Evolutionary conservation across 2,888 invertebrate species (phyloP), one percentile per base, ranked within the genome.

Genomic region (Andrena minutula): DNA sequence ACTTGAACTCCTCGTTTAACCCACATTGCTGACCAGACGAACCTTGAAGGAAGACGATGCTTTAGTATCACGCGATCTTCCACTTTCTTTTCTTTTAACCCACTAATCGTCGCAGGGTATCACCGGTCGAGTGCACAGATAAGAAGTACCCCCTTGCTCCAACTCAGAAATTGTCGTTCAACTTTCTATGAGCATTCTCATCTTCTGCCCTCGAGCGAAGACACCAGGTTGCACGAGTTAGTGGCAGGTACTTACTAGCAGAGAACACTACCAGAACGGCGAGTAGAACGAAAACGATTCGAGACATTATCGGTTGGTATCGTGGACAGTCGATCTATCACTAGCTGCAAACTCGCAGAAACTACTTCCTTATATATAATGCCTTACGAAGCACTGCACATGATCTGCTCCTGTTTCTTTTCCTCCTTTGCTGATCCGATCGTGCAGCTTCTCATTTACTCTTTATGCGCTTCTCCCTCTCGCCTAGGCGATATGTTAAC

Each of bases 1-100:
- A 7, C 0, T 23, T 71, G 56, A 53, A 84, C 12, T 65, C 53
- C 8, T 85, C 82, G 28, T 85, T 78, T 26, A 30, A 0, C 0
- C 75, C 70, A 23, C 85, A 85, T 32, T 75, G 63, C 5, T 65
- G 74, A 0, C 61, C 66, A 2, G 20, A 56, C 8, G 75, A 53
- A 26, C 56, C 83, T 83, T 49, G 7, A 16, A 63, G 4, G 8
- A 51, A 47, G 8, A 69, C 16, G 41, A 47, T 61, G 32, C 32
- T 10, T 8, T 47, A n/a, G 10, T 2, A 23, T 73, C 73, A 66
- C 41, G 2, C 16, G 23, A 30, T 28, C 2, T 10, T 2, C 6
- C 23, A 30, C n/a, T 23, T 23, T 20, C 20, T 20, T 20, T 53
- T n/a, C 30, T 4, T 12, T 28, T 30, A 20, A 53, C 23, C 1